Evolutionary conservation across 2,888 invertebrate species (phyloP).

Genomic region (Archaeoteleia sp.): DNA sequence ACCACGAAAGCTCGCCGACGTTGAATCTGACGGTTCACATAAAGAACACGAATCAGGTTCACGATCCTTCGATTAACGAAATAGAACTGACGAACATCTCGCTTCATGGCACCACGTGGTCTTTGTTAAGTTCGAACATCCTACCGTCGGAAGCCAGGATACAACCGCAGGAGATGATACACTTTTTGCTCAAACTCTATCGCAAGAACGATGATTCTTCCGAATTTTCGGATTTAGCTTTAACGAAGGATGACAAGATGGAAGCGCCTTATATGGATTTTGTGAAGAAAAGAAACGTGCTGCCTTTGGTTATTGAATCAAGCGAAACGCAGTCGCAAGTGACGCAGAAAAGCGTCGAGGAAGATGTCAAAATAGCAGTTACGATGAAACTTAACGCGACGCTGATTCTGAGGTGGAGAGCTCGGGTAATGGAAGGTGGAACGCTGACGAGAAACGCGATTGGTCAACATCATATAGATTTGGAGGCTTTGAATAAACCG

Average conservation of each 20-base stretch:
- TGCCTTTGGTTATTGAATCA: slow-evolving; percentile 59
- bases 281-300: slow-evolving; percentile 73
- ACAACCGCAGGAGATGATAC: slow-evolving; percentile 76
- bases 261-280: slow-evolving; percentile 75
- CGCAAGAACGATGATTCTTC: slow-evolving; percentile 61
- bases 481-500: slow-evolving; percentile 78
- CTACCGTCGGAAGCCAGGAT: slow-evolving; percentile 71
- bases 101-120: slow-evolving; percentile 80
- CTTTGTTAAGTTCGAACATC: slow-evolving; percentile 74
- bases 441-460: slow-evolving; percentile 77
- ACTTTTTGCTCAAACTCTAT: slow-evolving; percentile 76
- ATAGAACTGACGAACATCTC: slow-evolving; percentile 79
- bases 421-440: slow-evolving; percentile 77
- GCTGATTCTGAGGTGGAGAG: slow-evolving; percentile 76
- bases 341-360: slow-evolving; percentile 49
- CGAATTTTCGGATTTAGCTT: slow-evolving; percentile 71
- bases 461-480: slow-evolving; percentile 83
- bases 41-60: slow-evolving; percentile 82
- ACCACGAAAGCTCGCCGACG: slow-evolving; percentile 73
- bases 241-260: slow-evolving; percentile 60
- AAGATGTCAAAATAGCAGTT: slow-evolving; percentile 51
- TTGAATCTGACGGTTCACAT: slow-evolving; percentile 82
- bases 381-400: slow-evolving; percentile 68
- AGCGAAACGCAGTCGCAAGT: slow-evolving; percentile 56
- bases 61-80: slow-evolving; percentile 78